phyloP scores from a whole-genome alignment of 2,113 vertebrate genomes.

The Bufo bufo region DNA sequence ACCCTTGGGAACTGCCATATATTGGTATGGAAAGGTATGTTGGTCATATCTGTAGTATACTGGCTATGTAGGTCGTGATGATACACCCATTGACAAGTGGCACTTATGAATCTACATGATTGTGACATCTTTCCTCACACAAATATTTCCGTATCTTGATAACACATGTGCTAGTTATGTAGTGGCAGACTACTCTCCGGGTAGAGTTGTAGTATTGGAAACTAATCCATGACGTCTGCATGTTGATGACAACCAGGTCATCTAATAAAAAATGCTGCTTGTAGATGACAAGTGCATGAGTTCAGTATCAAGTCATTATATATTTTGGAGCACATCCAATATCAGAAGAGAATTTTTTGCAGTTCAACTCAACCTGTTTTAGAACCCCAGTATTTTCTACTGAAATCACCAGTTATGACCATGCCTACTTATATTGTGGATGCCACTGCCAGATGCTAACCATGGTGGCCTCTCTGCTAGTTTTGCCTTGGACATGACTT shows the following conservation, averaged over 20 bases:
- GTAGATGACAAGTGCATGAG: neutral
- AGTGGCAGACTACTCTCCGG: neutral
- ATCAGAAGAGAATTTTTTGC: neutral
- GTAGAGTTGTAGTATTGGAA: neutral
- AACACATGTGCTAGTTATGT: neutral
- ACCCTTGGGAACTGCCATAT: conserved; percentile 10
- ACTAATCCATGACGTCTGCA: neutral
- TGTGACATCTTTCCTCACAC: neutral
- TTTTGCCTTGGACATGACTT: too few relatives aligned
- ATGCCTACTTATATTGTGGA: too few relatives aligned
- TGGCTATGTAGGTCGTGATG: conserved; percentile 1
- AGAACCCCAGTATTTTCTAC: too few relatives aligned
- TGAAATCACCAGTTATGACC: too few relatives aligned
- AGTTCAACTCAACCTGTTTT: too few relatives aligned
- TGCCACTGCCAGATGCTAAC: too few relatives aligned
- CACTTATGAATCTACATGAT: neutral
- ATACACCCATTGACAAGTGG: neutral
- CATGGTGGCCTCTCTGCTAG: too few relatives aligned
- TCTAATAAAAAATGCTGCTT: neutral
- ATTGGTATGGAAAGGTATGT: neutral
- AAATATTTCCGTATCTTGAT: conserved; percentile 26
- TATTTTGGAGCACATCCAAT: neutral
- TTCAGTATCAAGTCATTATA: neutral
- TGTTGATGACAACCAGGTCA: neutral
- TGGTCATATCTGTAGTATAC: neutral